These are phyloP conservation scores for Temnothorax rugatulus DNA, from an alignment of 2,888 invertebrate genomes.

Conservation along the genomic window DNA sequence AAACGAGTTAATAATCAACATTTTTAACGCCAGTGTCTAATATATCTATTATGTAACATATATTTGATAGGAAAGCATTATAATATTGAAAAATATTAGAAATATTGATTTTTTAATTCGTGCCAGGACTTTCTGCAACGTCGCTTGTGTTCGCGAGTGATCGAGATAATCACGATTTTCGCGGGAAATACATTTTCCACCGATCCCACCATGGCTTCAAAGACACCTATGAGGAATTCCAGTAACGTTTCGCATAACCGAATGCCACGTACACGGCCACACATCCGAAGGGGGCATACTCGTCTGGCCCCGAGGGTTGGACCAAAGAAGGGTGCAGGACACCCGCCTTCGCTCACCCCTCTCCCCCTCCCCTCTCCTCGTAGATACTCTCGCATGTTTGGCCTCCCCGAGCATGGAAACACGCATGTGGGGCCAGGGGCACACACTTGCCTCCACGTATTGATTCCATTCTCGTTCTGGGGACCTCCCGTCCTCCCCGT, in stretches of 20 bases:
- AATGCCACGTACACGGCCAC: conserved; percentile 63
- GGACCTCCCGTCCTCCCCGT: conserved; percentile 72
- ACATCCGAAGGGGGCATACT: conserved; percentile 51
- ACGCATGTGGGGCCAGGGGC: conserved; percentile 81
- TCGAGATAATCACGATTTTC: conserved; percentile 1
- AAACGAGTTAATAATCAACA: not conserved
- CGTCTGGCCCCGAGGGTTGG: conserved; percentile 68
- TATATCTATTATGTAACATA: not conserved
- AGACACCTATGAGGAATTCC: conserved; percentile 63
- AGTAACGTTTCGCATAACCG: conserved; percentile 66
- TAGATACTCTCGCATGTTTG: conserved; percentile 78
- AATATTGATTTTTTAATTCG: not conserved
- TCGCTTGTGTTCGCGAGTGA: not conserved
- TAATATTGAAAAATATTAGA: not conserved
- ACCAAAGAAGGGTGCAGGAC: conserved; percentile 60
- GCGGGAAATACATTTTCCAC: conserved; percentile 28
- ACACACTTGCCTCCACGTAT: conserved; percentile 84
- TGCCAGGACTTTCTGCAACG: not conserved
- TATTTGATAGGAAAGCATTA: not conserved
- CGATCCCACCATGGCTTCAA: conserved; percentile 38
- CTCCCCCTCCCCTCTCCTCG: not conserved
- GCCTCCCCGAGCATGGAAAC: conserved; percentile 79
- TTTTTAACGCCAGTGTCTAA: not conserved
- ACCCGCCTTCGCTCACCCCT: conserved; percentile 73
- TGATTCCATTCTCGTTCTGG: conserved; percentile 83